Conservation (phyloP, 2,113 vertebrate species). For the Zapornia atra region DNA sequence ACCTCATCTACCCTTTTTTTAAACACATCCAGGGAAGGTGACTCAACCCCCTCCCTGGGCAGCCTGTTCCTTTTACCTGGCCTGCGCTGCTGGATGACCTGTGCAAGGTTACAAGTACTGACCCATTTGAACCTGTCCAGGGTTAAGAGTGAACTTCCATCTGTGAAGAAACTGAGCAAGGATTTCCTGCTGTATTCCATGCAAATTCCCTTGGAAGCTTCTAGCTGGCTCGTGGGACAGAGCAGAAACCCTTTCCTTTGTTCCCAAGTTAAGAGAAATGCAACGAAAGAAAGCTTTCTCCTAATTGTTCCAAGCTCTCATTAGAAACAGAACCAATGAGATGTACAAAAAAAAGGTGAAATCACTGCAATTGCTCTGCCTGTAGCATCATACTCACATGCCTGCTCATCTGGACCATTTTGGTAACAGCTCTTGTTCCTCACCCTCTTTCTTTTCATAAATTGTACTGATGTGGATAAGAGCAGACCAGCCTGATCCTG, state of each 20-base stretch:
- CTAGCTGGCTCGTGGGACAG: not conserved
- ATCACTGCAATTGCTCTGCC: not conserved
- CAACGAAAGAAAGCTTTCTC: not conserved
- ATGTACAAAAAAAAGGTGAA: not conserved
- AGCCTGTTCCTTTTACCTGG: slow-evolving; percentile 63
- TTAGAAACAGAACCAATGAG: not conserved
- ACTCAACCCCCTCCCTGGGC: no score
- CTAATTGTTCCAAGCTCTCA: not conserved
- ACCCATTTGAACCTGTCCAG: slow-evolving; percentile 79
- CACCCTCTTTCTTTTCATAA: not conserved
- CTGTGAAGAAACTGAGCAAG: slow-evolving; percentile 73
- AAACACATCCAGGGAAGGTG: no score
- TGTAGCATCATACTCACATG: not conserved
- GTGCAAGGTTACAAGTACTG: slow-evolving; percentile 81
- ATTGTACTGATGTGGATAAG: not conserved
- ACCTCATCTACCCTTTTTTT: no score
- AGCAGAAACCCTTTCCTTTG: not conserved
- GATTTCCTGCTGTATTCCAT: not conserved
- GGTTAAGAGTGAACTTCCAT: slow-evolving; percentile 70
- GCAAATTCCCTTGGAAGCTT: not conserved
- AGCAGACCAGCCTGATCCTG: not conserved
- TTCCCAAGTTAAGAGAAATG: not conserved
- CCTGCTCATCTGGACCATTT: not conserved
- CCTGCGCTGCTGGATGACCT: slow-evolving; percentile 50
- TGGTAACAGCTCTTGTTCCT: not conserved